Base-by-base conservation (phyloP, 2,888 invertebrate species). In the Neuroscelio doddi region DNA sequence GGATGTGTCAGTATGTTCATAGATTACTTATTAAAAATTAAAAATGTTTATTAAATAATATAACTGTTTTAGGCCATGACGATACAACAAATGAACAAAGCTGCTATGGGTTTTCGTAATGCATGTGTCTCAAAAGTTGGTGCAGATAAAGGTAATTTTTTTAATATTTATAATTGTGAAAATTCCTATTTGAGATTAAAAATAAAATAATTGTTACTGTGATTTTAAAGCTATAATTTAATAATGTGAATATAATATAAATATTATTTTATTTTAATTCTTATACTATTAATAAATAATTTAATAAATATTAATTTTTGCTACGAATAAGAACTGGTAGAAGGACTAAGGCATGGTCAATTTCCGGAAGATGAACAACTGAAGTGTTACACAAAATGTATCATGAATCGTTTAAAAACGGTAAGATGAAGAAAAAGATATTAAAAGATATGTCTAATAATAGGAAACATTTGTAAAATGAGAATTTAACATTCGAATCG, bases 121-220 rank as follows among this genome's bases (percentile, higher is more conserved):
- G 34, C 34, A 5, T 34, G 34, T 12, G 34, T 34, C 12, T 34
- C 34, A 12, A 34, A 34, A 34, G 14, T 34, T 34, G 34, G 34
- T 12, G 12, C 34, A 14, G 34, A 34, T 34, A 10, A n/a, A 14
- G 34, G 34, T 34, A 12, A 34, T 3, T 34, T 21, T 5, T 5
- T 21, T 21, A n/a, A n/a, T n/a, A n/a, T n/a, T n/a, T n/a, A n/a
- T n/a, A n/a, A n/a, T n/a, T n/a, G 30, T 5, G 30, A 30, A 9
- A 5, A 3, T n/a, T 30, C 10, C 30, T 30, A n/a, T 30, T 26
- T 26, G 5, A 8, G 8, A 26, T 30, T 10, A 10, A 30, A 30
- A 9, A 10, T 30, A 9, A 30, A 9, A 30, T 3, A 10, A 3
- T 30, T 30, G 9, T 9, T 30, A 9, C 8, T 10, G 2, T 10